Conservation (phyloP, 2,888 invertebrate species). For the Noctua janthina region DNA sequence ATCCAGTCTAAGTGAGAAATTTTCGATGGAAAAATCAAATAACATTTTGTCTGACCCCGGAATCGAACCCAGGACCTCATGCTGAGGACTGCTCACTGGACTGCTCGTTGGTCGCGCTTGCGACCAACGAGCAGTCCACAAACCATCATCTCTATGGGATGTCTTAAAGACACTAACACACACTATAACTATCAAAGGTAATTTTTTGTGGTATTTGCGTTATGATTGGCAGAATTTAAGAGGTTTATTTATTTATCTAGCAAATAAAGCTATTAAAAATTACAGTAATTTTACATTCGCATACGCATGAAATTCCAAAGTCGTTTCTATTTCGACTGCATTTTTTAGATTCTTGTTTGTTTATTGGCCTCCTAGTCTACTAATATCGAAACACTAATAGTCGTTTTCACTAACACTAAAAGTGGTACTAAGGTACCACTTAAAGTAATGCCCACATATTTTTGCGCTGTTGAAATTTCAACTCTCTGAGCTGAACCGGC, state of each 20-base stretch:
- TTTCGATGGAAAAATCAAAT: not conserved
- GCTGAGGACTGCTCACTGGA: too few species aligned
- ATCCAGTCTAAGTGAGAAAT: not conserved
- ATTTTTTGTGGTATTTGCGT: not conserved
- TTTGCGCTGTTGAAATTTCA: not conserved
- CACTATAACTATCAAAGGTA: not conserved
- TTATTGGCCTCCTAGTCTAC: not conserved
- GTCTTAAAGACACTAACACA: too few species aligned
- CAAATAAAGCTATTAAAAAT: conserved; percentile 2
- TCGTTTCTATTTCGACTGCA: not conserved
- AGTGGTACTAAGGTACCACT: not conserved
- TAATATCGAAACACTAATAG: not conserved
- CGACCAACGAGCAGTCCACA: not conserved
- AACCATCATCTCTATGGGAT: not conserved
- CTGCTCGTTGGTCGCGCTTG: too few species aligned
- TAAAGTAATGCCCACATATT: not conserved
- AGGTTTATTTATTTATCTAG: not conserved
- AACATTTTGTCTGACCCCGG: not conserved
- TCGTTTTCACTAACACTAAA: not conserved
- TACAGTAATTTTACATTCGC: conserved; percentile 13
- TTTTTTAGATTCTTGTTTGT: conserved; percentile 7
- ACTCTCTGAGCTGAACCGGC: not conserved
- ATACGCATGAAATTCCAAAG: conserved; percentile 1
- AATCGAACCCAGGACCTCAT: not conserved
- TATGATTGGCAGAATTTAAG: not conserved